Conservation (phyloP, 2,797 vertebrate genomes). For the Silurus lanzhouensis region DNA sequence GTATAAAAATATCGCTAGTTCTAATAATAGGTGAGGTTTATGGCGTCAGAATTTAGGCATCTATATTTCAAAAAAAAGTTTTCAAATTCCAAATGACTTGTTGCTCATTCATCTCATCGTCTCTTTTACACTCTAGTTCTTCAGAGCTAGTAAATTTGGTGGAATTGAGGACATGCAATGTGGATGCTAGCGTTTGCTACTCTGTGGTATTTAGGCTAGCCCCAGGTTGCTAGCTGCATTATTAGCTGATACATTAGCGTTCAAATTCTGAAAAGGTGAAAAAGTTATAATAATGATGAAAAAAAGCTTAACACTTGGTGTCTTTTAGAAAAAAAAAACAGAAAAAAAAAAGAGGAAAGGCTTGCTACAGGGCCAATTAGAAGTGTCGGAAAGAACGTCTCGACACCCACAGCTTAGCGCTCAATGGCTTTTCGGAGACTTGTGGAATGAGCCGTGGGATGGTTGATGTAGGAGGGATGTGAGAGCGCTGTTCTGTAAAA, state of each 20-base stretch:
- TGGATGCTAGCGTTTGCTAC: background rate
- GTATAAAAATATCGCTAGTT: background rate
- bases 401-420: constrained; percentile 61
- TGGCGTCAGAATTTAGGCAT: background rate
- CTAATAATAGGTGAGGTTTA: background rate
- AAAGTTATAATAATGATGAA: background rate
- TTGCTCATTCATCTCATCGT: background rate
- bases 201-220: background rate
- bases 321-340: background rate
- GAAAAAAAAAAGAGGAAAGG: background rate
- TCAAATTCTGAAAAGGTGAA: constrained; percentile 3
- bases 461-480: constrained; percentile 64
- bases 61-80: background rate
- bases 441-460: constrained; percentile 58
- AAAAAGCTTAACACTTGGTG: background rate
- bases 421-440: constrained; percentile 61
- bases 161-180: too few species aligned
- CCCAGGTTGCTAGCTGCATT: background rate
- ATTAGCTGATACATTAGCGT: background rate
- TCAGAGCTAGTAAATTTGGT: background rate
- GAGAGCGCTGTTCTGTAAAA: constrained; percentile 48
- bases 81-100: background rate
- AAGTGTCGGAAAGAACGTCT: background rate
- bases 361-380: constrained; percentile 25
- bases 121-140: background rate